Conservation (phyloP, 92 coral and sea anemone species). For the Porites divaricata region DNA sequence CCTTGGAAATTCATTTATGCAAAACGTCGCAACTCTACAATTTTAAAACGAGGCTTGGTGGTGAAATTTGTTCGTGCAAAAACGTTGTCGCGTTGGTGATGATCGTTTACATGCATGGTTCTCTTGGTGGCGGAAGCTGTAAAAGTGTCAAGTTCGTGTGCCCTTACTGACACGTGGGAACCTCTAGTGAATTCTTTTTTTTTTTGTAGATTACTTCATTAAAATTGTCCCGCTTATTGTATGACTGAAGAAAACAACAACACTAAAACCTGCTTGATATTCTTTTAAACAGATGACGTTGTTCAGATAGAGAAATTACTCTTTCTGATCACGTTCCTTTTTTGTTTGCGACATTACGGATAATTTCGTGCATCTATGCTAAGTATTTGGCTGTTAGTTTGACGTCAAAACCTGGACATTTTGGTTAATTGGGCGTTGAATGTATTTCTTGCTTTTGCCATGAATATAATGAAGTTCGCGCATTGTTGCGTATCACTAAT, state of each 20-base stretch:
- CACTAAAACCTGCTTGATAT: background rate
- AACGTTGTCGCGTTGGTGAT: too few species aligned
- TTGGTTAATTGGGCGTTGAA: slow-evolving; percentile 11
- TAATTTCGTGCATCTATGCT: slow-evolving; percentile 15
- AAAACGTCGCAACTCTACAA: too few species aligned
- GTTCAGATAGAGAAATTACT: background rate
- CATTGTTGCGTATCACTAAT: background rate
- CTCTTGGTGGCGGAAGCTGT: too few species aligned
- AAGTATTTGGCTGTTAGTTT: background rate
- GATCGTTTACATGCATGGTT: too few species aligned
- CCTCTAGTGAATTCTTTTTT: background rate
- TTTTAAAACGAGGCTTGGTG: too few species aligned
- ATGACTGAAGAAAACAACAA: background rate
- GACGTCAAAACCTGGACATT: slow-evolving; percentile 27
- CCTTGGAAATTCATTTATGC: too few species aligned
- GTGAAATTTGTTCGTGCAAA: too few species aligned
- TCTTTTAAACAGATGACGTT: background rate
- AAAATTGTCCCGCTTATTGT: slow-evolving; percentile 15
- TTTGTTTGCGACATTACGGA: background rate
- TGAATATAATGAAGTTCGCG: slow-evolving; percentile 4
- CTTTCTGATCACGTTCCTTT: slow-evolving; percentile 23
- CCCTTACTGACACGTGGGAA: background rate
- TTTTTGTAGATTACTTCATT: background rate
- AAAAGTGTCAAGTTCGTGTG: too few species aligned
- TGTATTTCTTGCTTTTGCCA: background rate